These are phyloP conservation scores for Celastrina argiolus DNA, from an alignment of 2,888 invertebrate genomes.

Conservation along the genomic window DNA sequence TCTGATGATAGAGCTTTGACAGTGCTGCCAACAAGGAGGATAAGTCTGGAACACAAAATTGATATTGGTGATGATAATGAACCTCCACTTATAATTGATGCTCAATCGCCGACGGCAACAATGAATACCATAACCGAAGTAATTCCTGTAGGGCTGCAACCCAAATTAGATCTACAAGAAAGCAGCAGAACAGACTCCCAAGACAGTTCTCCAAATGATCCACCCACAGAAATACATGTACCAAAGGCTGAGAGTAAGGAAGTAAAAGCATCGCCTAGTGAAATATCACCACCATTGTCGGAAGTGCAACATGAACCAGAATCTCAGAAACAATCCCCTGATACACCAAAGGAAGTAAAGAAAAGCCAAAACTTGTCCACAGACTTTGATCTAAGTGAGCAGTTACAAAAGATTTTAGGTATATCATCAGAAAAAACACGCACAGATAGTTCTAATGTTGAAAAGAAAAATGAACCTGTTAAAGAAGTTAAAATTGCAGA, in stretches of 20 bases:
- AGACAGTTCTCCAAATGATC: slow-evolving; percentile 65
- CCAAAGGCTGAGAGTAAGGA: slow-evolving; percentile 57
- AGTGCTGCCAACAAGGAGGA: slow-evolving; percentile 54
- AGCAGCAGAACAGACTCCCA: slow-evolving; percentile 60
- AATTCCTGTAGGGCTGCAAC: slow-evolving; percentile 63
- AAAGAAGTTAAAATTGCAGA: slow-evolving; percentile 68
- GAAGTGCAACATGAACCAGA: slow-evolving; percentile 57
- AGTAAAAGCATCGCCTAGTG: slow-evolving; percentile 65
- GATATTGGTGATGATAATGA: slow-evolving; percentile 72
- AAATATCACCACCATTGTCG: slow-evolving; percentile 66
- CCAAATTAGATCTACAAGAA: slow-evolving; percentile 55
- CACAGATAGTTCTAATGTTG: slow-evolving; percentile 46
- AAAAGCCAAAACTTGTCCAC: slow-evolving; percentile 73
- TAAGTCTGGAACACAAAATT: slow-evolving; percentile 71
- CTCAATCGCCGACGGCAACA: slow-evolving; percentile 62
- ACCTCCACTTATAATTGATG: slow-evolving; percentile 69
- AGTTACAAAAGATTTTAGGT: slow-evolving; percentile 70
- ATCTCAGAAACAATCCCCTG: slow-evolving; percentile 65
- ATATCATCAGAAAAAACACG: slow-evolving; percentile 70
- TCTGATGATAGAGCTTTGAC: slow-evolving; percentile 55
- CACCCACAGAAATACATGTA: slow-evolving; percentile 69
- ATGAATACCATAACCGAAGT: slow-evolving; percentile 72
- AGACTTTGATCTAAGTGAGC: slow-evolving; percentile 72
- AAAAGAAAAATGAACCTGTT: slow-evolving; percentile 56
- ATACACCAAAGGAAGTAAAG: slow-evolving; percentile 67